Percentiles rank a stretch among this genome's conserved stretches.
Conservation (phyloP, 2,113 vertebrate genomes). For the Podarcis cretensis region DNA sequence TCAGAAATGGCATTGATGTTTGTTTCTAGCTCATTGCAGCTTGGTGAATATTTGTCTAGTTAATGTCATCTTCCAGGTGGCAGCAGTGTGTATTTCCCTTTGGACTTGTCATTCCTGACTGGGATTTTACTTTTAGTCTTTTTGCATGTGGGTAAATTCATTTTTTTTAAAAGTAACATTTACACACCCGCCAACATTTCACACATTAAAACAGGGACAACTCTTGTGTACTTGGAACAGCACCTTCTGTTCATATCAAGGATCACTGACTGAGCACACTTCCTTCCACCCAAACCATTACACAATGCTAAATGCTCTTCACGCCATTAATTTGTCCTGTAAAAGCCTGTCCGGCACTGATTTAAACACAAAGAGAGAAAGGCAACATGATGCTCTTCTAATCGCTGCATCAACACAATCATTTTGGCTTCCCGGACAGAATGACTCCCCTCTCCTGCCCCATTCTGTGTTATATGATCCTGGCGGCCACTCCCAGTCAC, state of each 20-base stretch:
- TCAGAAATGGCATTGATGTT: neutral
- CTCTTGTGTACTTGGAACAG: neutral
- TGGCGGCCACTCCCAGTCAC: too few relatives aligned
- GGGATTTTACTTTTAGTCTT: constrained; percentile 30
- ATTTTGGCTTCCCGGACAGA: too few relatives aligned
- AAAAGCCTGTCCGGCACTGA: neutral
- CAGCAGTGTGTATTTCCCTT: neutral
- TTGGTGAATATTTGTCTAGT: constrained; percentile 4
- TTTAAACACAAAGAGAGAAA: neutral
- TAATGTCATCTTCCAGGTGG: neutral
- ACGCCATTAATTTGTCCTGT: neutral
- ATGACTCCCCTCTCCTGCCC: too few relatives aligned
- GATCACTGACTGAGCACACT: neutral
- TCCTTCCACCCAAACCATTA: neutral
- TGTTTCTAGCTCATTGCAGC: constrained; percentile 8
- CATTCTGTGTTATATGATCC: too few relatives aligned
- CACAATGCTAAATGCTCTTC: neutral
- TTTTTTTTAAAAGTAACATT: constrained; percentile 7
- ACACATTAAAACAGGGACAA: neutral
- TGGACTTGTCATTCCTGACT: neutral
- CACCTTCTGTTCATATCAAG: neutral
- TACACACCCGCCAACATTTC: neutral
- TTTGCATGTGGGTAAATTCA: constrained; percentile 15
- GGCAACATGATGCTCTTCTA: too few relatives aligned
- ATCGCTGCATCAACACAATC: too few relatives aligned